Evolutionary conservation across 64 coral and sea anemone species (phyloP).

Genomic region (Astreopora myriophthalma): DNA sequence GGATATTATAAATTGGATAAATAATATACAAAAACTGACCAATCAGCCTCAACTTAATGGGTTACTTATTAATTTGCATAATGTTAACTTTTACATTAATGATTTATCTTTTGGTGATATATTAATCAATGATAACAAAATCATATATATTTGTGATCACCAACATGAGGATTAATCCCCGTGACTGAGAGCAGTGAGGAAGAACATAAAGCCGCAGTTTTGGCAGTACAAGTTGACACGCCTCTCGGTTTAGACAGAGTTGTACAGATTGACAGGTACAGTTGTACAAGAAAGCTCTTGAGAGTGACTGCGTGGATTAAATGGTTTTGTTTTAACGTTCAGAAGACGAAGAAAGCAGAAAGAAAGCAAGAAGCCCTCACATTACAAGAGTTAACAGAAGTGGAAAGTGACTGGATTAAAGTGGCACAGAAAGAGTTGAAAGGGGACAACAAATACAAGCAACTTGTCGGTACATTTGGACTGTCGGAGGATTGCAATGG

Average conservation of each 20-base stretch:
- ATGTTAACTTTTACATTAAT: too few relatives aligned
- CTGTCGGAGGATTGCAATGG: constrained; percentile 44
- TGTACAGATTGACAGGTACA: background rate
- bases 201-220: background rate
- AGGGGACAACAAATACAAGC: constrained; percentile 2
- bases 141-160: too few relatives aligned
- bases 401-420: background rate
- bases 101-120: too few relatives aligned
- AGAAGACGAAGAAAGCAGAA: background rate
- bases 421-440: background rate
- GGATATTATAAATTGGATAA: too few relatives aligned
- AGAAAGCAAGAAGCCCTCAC: background rate
- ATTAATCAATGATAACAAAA: too few relatives aligned
- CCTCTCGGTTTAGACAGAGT: background rate
- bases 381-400: background rate
- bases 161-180: background rate
- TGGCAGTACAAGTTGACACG: background rate
- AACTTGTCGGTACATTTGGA: constrained; percentile 16
- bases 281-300: background rate
- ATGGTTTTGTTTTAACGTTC: background rate
- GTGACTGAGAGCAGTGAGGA: background rate
- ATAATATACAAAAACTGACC: too few relatives aligned
- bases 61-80: too few relatives aligned
- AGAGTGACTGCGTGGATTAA: background rate
- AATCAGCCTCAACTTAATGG: too few relatives aligned